Evolutionary conservation across 2,113 vertebrate species (phyloP), one percentile per base, ranked within the genome.

Genomic region (Colistium nudipinnis): DNA sequence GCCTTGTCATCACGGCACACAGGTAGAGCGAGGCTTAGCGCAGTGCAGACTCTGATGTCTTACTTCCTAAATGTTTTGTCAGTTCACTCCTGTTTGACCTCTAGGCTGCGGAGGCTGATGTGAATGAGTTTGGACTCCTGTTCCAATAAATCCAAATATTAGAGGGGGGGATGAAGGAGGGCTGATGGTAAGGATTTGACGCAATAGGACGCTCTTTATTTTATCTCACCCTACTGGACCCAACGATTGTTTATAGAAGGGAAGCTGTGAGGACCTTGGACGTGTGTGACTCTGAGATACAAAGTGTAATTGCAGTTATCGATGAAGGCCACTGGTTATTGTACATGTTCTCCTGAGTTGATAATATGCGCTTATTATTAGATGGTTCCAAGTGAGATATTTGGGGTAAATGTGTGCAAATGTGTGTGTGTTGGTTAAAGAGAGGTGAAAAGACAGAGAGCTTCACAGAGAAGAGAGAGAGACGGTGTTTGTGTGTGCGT

Each of bases 41-140:
- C 85, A 82, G 47, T 88, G 85, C 84, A 87, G 85, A 62, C 79
- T 80, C 74, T 84, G 83, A 84, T 87, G 78, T 70, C 33, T 70
- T 22, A 59, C 36, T 36, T 62, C 77, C 73, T 71, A 80, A 83
- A 69, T 73, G 70, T 83, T 76, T 57, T 61, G 79, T 78, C 70
- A 70, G 17, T 70, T 73, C 24, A 51, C 66, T 71, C 33, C 49
- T 12, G 7, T 68, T 73, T 86, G 84, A 86, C 80, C 81, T 85
- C 68, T 43, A 60, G 77, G 70, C 70, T 63, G 55, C 66, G 33
- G 73, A 69, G 54, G 3, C 63, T 43, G 55, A 66, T 24, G 33
- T 41, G 63, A 52, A 56, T 1, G 35, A 64, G 33, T 67, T 25
- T 48, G 36, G 69, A 56, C 36, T 41, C 41, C 16, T 39, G 63